Evolutionary conservation across 2,888 invertebrate genomes (phyloP).

Genomic region (Nymphalis polychloros): DNA sequence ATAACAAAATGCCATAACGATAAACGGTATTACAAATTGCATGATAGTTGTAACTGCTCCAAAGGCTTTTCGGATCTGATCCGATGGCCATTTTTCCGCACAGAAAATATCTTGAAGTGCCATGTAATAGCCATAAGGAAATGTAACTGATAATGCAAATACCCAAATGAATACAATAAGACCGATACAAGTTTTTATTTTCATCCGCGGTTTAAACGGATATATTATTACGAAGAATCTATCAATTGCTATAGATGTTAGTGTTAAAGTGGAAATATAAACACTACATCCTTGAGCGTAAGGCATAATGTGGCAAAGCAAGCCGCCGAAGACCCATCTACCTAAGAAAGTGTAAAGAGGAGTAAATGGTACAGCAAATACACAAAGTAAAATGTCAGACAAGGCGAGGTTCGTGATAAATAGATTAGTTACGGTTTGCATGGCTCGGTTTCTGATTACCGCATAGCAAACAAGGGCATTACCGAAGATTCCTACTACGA

Average conservation of each 20-base stretch:
- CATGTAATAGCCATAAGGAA: constrained; percentile 93
- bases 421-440: constrained; percentile 96
- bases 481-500: constrained; percentile 90
- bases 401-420: constrained; percentile 95
- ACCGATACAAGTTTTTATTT: constrained; percentile 86
- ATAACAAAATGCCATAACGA: constrained; percentile 93
- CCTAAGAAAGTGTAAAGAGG: constrained; percentile 92
- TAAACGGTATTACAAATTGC: constrained; percentile 93
- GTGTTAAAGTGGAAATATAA: constrained; percentile 93
- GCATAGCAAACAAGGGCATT: constrained; percentile 94
- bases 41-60: constrained; percentile 90
- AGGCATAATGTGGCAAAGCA: constrained; percentile 92
- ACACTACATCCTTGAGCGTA: constrained; percentile 93
- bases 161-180: constrained; percentile 92
- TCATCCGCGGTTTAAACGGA: constrained; percentile 92
- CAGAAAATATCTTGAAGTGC: constrained; percentile 82
- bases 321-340: constrained; percentile 92
- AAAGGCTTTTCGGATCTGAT: constrained; percentile 86
- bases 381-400: constrained; percentile 92
- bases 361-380: constrained; percentile 94
- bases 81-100: constrained; percentile 90
- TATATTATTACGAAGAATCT: constrained; percentile 95
- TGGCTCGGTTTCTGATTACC: constrained; percentile 90
- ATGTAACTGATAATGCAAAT: constrained; percentile 88
- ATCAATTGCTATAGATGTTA: constrained; percentile 96